Evolutionary conservation across 2,113 vertebrate genomes (phyloP).

Genomic region (Urocolius indicus): DNA sequence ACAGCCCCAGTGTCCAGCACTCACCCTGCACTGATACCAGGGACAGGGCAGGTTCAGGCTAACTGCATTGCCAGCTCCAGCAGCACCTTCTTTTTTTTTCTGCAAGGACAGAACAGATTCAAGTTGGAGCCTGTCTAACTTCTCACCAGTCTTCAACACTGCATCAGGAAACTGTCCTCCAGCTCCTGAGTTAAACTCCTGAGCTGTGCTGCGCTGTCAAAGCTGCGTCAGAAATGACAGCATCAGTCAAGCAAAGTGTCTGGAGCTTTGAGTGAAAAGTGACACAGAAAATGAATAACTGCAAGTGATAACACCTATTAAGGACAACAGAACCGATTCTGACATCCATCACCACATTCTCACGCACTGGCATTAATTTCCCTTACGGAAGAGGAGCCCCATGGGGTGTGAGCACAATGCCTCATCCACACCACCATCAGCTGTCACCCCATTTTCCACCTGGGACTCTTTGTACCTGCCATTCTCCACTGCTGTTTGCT

Average conservation of each 20-base stretch:
- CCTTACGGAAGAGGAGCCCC: not conserved
- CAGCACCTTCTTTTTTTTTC: not conserved
- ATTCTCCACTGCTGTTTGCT: not conserved
- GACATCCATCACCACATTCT: not conserved
- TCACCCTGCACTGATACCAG: too few relatives aligned
- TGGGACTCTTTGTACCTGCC: not conserved
- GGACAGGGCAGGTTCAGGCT: not conserved
- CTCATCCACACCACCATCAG: fast-evolving
- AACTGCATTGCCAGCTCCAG: fast-evolving
- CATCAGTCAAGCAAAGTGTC: not conserved
- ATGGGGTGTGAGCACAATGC: fast-evolving
- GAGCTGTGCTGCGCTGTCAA: not conserved
- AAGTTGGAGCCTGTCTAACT: not conserved
- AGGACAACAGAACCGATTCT: not conserved
- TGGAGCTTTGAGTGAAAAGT: not conserved
- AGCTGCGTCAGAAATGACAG: not conserved
- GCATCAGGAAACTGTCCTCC: not conserved
- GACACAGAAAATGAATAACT: not conserved
- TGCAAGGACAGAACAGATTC: not conserved
- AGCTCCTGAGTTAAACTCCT: not conserved
- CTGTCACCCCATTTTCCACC: not conserved
- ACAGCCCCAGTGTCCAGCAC: fast-evolving
- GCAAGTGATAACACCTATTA: not conserved
- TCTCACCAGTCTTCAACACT: not conserved
- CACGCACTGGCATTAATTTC: not conserved